Conservation (phyloP, 2,113 vertebrate genomes). For the Micronycteris hirsuta region DNA sequence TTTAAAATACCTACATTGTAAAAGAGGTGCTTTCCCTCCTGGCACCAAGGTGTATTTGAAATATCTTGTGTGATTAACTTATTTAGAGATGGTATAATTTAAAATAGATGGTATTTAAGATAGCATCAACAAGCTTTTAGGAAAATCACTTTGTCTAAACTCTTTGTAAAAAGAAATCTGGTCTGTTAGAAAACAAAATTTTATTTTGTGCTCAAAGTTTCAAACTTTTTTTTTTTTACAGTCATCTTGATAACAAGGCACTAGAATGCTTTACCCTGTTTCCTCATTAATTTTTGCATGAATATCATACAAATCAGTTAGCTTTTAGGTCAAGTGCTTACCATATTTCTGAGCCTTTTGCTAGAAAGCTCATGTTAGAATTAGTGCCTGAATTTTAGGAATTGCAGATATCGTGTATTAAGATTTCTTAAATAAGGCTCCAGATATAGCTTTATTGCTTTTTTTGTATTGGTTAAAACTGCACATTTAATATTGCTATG, state of each 20-base stretch:
- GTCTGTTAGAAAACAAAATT: conserved; percentile 50
- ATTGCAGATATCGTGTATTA: neutral
- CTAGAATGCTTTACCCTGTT: conserved; percentile 49
- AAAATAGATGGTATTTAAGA: conserved; percentile 63
- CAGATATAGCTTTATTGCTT: conserved; percentile 60
- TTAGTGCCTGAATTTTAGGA: conserved; percentile 50
- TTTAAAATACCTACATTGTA: conserved; percentile 40
- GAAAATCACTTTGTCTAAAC: conserved; percentile 61
- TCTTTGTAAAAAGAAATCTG: conserved; percentile 56
- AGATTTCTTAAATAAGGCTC: conserved; percentile 46
- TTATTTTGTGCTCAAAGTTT: conserved; percentile 52
- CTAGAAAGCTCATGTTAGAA: conserved; percentile 38
- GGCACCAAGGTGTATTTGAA: conserved; percentile 56
- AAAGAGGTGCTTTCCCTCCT: neutral
- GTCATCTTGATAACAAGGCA: conserved; percentile 49
- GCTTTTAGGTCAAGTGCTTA: conserved; percentile 34
- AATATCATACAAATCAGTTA: conserved; percentile 40
- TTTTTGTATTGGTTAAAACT: conserved; percentile 70
- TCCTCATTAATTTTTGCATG: conserved; percentile 62
- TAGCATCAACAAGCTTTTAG: conserved; percentile 48
- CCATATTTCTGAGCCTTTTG: conserved; percentile 33
- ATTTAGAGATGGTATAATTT: conserved; percentile 70
- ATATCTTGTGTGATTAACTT: conserved; percentile 68
- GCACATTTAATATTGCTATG: conserved; percentile 72
- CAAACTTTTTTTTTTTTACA: conserved; percentile 39